Conservation (phyloP, 2,113 vertebrate genomes). For the Lota lota region DNA sequence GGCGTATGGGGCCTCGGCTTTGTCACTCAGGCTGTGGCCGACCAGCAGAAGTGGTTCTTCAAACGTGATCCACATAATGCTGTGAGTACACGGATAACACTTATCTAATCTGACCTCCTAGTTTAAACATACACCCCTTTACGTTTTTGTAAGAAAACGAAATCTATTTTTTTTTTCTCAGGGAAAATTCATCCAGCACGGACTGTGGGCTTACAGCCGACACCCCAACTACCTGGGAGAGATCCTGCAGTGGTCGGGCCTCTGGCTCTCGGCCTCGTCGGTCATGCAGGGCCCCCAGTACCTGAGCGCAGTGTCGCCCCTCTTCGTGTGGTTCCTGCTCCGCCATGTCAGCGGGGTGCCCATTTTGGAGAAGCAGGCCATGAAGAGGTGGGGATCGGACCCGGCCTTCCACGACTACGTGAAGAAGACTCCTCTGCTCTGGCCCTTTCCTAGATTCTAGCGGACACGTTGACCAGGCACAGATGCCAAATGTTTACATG, state of each 20-base stretch:
- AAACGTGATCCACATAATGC: slow-evolving; percentile 72
- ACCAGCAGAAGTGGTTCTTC: slow-evolving; percentile 81
- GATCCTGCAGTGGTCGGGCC: slow-evolving; percentile 80
- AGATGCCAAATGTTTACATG: no score
- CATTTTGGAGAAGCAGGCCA: slow-evolving; percentile 74
- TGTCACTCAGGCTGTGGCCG: slow-evolving; percentile 69
- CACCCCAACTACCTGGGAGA: slow-evolving; percentile 81
- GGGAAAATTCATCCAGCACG: slow-evolving; percentile 78
- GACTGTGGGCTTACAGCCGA: slow-evolving; percentile 78
- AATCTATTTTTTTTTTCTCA: slow-evolving; percentile 27
- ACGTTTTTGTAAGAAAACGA: no score
- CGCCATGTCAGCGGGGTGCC: slow-evolving; percentile 75
- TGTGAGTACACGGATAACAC: slow-evolving; percentile 55
- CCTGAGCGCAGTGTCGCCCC: slow-evolving; percentile 65
- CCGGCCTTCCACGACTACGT: slow-evolving; percentile 69
- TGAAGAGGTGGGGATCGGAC: slow-evolving; percentile 73
- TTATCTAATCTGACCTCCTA: background rate
- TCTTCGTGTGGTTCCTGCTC: slow-evolving; percentile 79
- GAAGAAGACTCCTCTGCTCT: slow-evolving; percentile 74
- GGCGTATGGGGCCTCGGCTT: slow-evolving; percentile 75
- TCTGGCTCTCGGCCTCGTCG: slow-evolving; percentile 75
- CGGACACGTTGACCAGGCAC: background rate
- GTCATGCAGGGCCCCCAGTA: slow-evolving; percentile 73
- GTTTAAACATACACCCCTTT: no score
- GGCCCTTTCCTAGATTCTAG: slow-evolving; percentile 64